Conservation (phyloP, 2,888 invertebrate species). For the Troides oblongomaculatus region DNA sequence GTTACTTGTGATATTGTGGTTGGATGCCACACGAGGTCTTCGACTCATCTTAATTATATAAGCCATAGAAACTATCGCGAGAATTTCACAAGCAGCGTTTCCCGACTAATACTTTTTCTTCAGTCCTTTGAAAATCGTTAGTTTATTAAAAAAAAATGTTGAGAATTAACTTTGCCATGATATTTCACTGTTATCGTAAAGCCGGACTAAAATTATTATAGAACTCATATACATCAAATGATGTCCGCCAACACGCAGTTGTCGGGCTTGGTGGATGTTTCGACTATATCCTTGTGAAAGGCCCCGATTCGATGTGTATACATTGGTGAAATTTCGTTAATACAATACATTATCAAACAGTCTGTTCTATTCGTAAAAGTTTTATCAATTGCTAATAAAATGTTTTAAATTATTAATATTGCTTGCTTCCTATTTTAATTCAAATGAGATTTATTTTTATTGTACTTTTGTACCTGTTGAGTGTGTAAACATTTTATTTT, state of each 20-base stretch:
- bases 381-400: background rate
- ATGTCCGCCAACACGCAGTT: no score
- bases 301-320: no score
- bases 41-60: no score
- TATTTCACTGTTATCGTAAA: background rate
- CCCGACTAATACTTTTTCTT: background rate
- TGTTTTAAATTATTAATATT: no score
- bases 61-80: no score
- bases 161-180: background rate
- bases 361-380: background rate
- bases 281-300: no score
- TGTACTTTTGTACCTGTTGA: background rate
- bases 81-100: no score
- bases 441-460: background rate
- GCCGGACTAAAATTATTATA: no score
- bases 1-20: no score
- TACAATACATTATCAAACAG: background rate
- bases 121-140: background rate
- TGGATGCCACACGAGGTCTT: no score
- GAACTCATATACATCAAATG: no score
- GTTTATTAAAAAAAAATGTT: background rate
- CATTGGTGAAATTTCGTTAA: background rate
- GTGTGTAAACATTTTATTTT: background rate
- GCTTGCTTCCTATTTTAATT: background rate
- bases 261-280: no score